Evolutionary conservation across 1,140 invertebrate genomes (phyloP), one percentile per base, ranked within the genome.

Genomic region (Anastrepha ludens): DNA sequence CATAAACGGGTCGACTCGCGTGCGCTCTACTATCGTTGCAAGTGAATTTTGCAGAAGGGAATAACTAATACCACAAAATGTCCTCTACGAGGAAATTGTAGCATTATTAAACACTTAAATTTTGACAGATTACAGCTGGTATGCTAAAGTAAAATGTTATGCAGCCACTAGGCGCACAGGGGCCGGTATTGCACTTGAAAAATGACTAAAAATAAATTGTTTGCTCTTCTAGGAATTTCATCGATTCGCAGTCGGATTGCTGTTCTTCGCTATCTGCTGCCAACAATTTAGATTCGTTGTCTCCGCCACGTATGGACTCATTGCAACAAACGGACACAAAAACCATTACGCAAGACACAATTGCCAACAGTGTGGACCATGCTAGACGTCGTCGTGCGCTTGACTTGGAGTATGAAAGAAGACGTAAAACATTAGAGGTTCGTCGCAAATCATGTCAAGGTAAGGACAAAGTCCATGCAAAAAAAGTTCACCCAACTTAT

Each of bases 181-280:
- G 60, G 3, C 15, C n/a, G 29, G 29, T 29, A 29, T 29, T 29
- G 29, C 29, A 29, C 29, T 29, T 81, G 47, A 85, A 60, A 64
- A 62, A 17, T 15, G 15, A 87, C 44, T 70, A 87, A 64, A 87
- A 78, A 87, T 64, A 58, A 55, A 29, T 44, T 85, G 29, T 87
- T 88, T 20, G 55, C 60, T 65, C 58, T 87, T 81, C 39, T 87
- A 93, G 92, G 89, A 93, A 93, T 90, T 98, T 96, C 93, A 94
- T 98, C 39, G 97, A 98, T 93, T 97, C 97, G 89, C 97, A 97
- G 91, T 97, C 97, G 0, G 97, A 97, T 91, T 96, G 96, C 92
- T 96, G 96, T 89, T 97, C 96, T 81, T 97, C 96, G 88, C 95
- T 97, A 89, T 96, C 96, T 55, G 95, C 96, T 88, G 93, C 94